These are phyloP conservation scores for Pygoscelis adeliae DNA, from an alignment of 2,113 vertebrate species.

Conservation along the genomic window DNA sequence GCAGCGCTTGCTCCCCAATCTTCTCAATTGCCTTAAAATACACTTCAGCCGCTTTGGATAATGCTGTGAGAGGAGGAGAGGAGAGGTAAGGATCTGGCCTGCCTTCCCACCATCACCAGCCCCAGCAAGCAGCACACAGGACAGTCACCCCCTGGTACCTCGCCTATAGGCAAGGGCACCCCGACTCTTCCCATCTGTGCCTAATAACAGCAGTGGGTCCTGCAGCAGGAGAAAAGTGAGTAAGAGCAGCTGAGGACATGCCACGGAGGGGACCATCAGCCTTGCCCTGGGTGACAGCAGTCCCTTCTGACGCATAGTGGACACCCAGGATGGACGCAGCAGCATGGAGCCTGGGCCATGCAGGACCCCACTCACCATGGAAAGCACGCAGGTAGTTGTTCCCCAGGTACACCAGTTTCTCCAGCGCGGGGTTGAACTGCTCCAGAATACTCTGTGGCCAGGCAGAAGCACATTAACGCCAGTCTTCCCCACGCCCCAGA, in stretches of 20 bases:
- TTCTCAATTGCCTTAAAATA: conserved; percentile 90
- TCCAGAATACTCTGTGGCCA: conserved; percentile 85
- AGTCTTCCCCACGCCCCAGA: accelerated
- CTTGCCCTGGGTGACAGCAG: neutral
- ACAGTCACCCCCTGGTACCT: neutral
- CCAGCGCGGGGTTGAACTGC: conserved; percentile 90
- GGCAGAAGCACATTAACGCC: neutral
- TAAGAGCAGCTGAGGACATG: neutral
- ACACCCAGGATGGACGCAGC: neutral
- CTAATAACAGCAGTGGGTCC: neutral
- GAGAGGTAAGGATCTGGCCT: neutral
- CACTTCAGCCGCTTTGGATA: conserved; percentile 84
- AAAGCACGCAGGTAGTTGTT: conserved; percentile 90
- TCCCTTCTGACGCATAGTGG: accelerated
- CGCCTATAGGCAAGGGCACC: neutral
- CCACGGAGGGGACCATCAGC: neutral
- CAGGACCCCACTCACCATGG: conserved; percentile 76
- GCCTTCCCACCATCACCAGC: neutral
- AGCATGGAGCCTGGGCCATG: neutral
- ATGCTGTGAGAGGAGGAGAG: conserved; percentile 66
- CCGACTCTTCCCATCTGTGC: neutral
- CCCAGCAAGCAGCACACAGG: neutral
- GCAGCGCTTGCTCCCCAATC: conserved; percentile 87
- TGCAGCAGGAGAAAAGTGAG: neutral
- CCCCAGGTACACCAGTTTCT: conserved; percentile 89